A percentile compares a stretch with the other conserved stretches of the same genome.
Conservation (phyloP, 35 echinoderm and acorn worm genomes). For the Patiria miniata region DNA sequence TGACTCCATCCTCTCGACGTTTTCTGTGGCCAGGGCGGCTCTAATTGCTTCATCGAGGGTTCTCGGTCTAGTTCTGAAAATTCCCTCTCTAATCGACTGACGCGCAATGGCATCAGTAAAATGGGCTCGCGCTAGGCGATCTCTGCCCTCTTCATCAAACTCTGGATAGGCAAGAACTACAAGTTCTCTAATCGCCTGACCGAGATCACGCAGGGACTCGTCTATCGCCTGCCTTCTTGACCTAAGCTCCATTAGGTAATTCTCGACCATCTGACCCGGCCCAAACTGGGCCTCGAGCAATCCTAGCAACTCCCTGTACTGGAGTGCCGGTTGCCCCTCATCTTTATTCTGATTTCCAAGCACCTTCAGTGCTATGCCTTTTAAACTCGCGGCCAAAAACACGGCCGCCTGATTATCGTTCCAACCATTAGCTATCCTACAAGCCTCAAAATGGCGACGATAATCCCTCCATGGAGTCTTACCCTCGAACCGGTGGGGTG, state of each 20-base stretch:
- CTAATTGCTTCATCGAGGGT: conserved; percentile 61
- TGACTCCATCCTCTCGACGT: background rate
- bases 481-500: conserved; percentile 45
- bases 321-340: background rate
- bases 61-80: conserved; percentile 26
- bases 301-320: background rate
- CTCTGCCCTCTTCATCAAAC: conserved; percentile 19
- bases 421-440: conserved; percentile 28
- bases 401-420: background rate
- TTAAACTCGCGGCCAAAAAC: conserved; percentile 2
- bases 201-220: conserved; percentile 40
- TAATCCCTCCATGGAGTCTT: conserved; percentile 59
- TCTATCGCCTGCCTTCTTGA: background rate
- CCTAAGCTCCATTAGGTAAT: background rate
- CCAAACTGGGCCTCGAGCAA: conserved; percentile 4
- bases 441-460: conserved; percentile 53
- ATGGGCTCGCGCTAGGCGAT: conserved; percentile 46
- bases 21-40: too few species aligned
- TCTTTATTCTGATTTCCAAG: background rate
- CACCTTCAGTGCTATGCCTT: conserved; percentile 3
- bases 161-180: conserved; percentile 46
- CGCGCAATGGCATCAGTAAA: conserved; percentile 43
- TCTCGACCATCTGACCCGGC: conserved; percentile 21
- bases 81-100: conserved; percentile 7
- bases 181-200: conserved; percentile 52